Evolutionary conservation across 2,888 invertebrate genomes (phyloP).

Genomic region (Folsomia candida): DNA sequence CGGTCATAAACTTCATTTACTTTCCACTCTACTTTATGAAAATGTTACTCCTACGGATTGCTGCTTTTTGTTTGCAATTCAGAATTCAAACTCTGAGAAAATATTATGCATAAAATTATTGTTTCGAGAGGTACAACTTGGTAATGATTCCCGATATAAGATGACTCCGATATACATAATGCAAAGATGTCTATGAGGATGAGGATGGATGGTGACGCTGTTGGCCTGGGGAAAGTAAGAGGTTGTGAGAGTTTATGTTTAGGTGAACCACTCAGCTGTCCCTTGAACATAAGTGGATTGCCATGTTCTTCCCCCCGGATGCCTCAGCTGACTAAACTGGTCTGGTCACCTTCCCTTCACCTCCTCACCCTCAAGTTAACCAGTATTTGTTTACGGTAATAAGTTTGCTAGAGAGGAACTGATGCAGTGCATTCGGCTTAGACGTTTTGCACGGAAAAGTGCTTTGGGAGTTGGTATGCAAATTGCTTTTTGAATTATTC

Average conservation of each 20-base stretch:
- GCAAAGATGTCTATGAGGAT: no score
- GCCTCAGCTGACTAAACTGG: neutral
- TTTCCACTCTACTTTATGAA: no score
- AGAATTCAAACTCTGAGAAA: no score
- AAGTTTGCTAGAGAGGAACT: neutral
- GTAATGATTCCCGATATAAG: no score
- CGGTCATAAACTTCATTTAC: no score
- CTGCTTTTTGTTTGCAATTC: no score
- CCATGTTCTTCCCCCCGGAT: neutral
- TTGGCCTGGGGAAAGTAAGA: neutral
- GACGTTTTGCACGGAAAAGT: neutral
- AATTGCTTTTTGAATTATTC: constrained; percentile 7
- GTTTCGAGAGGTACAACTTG: no score
- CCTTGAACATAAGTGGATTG: constrained; percentile 7
- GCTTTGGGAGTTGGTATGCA: neutral
- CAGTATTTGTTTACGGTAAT: neutral
- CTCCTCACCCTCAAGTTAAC: neutral
- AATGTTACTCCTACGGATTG: no score
- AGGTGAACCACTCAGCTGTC: neutral
- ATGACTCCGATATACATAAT: no score
- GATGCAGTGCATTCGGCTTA: neutral
- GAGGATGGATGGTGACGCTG: neutral
- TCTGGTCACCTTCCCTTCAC: neutral
- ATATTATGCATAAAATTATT: no score
- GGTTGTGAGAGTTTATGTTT: neutral